Percentiles rank a stretch among this genome's conserved stretches.
Conservation (phyloP, 2,797 vertebrate genomes). For the Anabas testudineus region DNA sequence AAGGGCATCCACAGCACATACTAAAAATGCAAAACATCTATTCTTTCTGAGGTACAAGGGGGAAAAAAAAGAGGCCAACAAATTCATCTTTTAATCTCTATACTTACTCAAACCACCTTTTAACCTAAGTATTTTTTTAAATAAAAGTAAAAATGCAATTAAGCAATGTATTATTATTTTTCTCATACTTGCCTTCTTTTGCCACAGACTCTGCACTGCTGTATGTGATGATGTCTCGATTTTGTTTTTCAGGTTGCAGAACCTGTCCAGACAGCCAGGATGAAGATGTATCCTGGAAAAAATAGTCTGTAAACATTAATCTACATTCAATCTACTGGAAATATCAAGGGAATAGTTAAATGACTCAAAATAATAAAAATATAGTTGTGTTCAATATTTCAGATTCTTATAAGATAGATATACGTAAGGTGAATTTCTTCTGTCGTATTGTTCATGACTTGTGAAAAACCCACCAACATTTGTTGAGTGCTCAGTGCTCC, state of each 20-base stretch:
- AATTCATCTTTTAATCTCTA: background rate
- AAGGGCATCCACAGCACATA: constrained; percentile 27
- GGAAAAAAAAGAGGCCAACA: constrained; percentile 1
- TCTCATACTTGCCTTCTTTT: background rate
- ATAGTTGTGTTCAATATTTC: constrained; percentile 17
- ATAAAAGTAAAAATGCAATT: background rate
- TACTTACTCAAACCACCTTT: background rate
- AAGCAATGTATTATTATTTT: no score
- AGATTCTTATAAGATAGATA: constrained; percentile 5
- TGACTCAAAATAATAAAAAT: constrained; percentile 7
- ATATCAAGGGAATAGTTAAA: constrained; percentile 41
- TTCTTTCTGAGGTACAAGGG: constrained; percentile 27
- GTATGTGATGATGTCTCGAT: constrained; percentile 13
- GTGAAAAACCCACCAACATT: no score
- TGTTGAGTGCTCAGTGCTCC: background rate
- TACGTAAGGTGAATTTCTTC: background rate
- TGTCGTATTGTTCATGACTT: no score
- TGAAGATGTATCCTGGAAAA: constrained; percentile 23
- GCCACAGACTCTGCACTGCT: background rate
- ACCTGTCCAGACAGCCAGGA: constrained; percentile 29
- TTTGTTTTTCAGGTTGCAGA: constrained; percentile 17
- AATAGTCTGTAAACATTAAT: constrained; percentile 40
- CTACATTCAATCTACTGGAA: constrained; percentile 49
- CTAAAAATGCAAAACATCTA: constrained; percentile 10
- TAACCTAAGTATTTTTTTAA: background rate